Percentiles rank a stretch among this genome's conserved stretches.
Conservation (phyloP, 2,888 invertebrate genomes). For the Coelinius sp. region DNA sequence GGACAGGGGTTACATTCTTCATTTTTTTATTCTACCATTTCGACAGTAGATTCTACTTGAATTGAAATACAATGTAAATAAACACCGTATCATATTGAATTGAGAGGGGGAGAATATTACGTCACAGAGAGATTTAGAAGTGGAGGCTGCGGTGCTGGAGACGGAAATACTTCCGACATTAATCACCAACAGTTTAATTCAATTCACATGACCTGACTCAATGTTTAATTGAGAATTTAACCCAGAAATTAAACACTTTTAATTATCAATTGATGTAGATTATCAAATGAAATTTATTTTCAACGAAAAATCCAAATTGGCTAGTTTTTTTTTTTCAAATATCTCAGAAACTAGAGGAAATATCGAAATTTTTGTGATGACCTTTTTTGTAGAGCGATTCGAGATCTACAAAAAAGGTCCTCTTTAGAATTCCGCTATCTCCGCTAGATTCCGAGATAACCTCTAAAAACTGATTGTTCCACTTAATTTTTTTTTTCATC, state of each 20-base stretch:
- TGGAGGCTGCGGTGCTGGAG: not conserved
- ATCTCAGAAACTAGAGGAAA: not conserved
- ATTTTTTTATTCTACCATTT: not conserved
- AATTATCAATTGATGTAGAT: not conserved
- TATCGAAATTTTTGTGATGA: not conserved
- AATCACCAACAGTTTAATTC: constrained; percentile 30
- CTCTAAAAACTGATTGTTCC: not conserved
- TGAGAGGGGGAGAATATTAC: not conserved
- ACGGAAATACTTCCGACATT: constrained; percentile 26
- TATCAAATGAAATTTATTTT: not conserved
- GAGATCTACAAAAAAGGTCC: not conserved
- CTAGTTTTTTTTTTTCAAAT: not conserved
- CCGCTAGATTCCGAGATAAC: not conserved
- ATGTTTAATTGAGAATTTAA: not conserved
- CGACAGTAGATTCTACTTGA: no score
- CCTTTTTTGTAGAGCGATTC: not conserved
- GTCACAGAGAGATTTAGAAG: constrained; percentile 3
- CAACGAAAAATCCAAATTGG: not conserved
- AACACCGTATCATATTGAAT: not conserved
- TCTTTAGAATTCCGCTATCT: not conserved
- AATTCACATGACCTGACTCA: constrained; percentile 32
- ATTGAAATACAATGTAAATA: not conserved
- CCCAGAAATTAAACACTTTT: not conserved
- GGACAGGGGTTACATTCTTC: constrained; percentile 1
- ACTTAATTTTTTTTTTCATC: no score